These are phyloP conservation scores for Sphinx pinastri DNA, from an alignment of 2,888 invertebrate genomes.

Conservation along the genomic window DNA sequence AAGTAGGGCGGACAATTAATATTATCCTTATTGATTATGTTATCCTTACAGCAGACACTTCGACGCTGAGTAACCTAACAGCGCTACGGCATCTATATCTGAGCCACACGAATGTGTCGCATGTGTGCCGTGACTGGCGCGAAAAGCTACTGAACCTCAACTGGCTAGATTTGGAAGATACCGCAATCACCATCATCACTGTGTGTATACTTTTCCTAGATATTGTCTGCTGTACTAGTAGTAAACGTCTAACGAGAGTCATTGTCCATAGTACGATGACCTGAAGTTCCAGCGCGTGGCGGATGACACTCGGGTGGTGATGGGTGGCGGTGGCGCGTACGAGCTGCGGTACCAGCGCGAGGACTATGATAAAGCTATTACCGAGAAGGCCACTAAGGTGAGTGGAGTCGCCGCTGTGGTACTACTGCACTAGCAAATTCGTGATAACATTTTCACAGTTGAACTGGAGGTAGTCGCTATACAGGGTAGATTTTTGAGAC, in stretches of 20 bases:
- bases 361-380: background rate
- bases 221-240: background rate
- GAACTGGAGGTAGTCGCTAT: background rate
- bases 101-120: constrained; percentile 26
- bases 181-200: constrained; percentile 60
- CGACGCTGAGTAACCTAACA: constrained; percentile 23
- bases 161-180: constrained; percentile 15
- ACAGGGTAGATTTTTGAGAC: too few species aligned
- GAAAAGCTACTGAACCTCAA: constrained; percentile 20
- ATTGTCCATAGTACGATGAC: background rate
- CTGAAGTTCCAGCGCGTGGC: constrained; percentile 21
- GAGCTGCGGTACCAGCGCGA: constrained; percentile 15
- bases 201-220: background rate
- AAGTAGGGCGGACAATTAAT: too few species aligned
- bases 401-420: too few species aligned
- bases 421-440: too few species aligned
- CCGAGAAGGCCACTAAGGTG: background rate
- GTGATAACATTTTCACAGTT: too few species aligned
- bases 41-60: constrained; percentile 12
- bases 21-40: too few species aligned
- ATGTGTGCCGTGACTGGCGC: constrained; percentile 40
- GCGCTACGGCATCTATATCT: constrained; percentile 21
- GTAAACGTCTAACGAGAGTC: background rate
- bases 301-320: background rate
- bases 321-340: background rate